These are phyloP conservation scores for Anthopleura xanthogrammica DNA, from an alignment of 92 coral and sea anemone species.

Conservation along the genomic window DNA sequence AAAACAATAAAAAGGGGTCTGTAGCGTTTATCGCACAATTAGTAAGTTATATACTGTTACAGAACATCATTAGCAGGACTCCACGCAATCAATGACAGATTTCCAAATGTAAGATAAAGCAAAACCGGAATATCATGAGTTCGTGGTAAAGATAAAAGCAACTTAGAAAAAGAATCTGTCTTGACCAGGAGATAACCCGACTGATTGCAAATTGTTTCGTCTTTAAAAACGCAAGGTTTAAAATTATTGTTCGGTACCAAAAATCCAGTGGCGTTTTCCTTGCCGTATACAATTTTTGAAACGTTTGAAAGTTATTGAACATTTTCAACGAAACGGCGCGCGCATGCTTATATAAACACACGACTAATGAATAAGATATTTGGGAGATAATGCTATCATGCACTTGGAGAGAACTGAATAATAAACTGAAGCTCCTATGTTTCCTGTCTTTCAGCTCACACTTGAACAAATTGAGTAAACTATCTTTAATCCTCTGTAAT, in stretches of 20 bases:
- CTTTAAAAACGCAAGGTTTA: neutral
- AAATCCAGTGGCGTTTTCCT: no score
- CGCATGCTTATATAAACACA: no score
- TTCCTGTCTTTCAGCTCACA: no score
- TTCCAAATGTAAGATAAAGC: slow-evolving; percentile 5
- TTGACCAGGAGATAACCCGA: neutral
- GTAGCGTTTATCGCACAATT: neutral
- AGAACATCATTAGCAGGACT: neutral
- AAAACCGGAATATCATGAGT: neutral
- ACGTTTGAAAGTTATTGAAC: no score
- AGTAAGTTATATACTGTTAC: neutral
- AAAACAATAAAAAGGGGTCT: neutral
- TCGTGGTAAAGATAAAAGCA: neutral
- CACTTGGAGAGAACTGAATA: no score
- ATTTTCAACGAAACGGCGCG: no score
- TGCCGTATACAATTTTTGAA: no score
- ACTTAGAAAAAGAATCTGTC: neutral
- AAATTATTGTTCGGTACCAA: no score
- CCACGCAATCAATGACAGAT: slow-evolving; percentile 23
- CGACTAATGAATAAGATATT: neutral
- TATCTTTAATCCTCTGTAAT: no score
- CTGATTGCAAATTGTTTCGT: neutral
- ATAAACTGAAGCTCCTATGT: no score
- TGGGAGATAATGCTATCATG: neutral
- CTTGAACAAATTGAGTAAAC: no score